These are phyloP conservation scores for Thalpophila matura DNA, from an alignment of 2,888 invertebrate genomes.

Conservation along the genomic window DNA sequence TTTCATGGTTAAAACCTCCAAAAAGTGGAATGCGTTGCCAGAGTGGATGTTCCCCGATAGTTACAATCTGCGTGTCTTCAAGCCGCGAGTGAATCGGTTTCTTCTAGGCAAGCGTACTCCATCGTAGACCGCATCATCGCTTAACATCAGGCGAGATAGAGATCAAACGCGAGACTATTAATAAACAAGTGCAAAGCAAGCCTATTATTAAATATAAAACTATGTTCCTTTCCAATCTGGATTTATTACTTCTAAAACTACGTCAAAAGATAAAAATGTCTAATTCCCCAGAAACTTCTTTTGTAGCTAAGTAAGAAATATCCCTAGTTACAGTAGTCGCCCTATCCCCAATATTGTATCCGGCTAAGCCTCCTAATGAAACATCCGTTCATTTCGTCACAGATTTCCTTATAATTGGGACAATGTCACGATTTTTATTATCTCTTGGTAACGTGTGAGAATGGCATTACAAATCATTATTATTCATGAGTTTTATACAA, in stretches of 20 bases:
- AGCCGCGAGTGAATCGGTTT: too few species aligned
- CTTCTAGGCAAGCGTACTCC: too few species aligned
- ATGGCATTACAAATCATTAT: neutral
- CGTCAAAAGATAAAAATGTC: neutral
- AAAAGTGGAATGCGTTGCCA: too few species aligned
- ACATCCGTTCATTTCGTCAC: constrained; percentile 74
- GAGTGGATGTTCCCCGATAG: too few species aligned
- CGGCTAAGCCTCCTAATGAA: constrained; percentile 76
- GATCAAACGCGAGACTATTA: too few species aligned
- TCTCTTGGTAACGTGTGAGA: constrained; percentile 12
- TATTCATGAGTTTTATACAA: neutral
- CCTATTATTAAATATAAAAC: too few species aligned
- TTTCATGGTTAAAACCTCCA: too few species aligned
- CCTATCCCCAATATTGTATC: constrained; percentile 74
- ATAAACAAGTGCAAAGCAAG: too few species aligned
- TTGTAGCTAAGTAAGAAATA: neutral
- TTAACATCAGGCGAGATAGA: too few species aligned
- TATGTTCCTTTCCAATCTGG: too few species aligned
- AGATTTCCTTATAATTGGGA: constrained; percentile 66
- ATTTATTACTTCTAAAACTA: neutral
- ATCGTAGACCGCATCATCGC: too few species aligned
- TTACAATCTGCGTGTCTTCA: too few species aligned
- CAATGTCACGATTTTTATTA: constrained; percentile 53
- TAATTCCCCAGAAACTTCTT: neutral
- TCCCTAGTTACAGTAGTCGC: constrained; percentile 63